Evolutionary conservation across 2,888 invertebrate genomes (phyloP).

Genomic region (Dynastes maya): DNA sequence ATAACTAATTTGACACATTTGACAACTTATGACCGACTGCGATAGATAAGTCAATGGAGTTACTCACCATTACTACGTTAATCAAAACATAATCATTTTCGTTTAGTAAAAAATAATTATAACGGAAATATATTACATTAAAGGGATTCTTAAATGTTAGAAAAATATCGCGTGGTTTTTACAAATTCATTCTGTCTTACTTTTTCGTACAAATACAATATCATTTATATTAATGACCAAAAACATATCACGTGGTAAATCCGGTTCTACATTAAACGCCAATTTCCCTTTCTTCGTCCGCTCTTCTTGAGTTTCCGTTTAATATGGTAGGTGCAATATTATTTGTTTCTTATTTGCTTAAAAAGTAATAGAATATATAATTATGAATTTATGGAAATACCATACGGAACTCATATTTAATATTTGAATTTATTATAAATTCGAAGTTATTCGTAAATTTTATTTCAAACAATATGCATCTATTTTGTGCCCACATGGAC

Average conservation of each 20-base stretch:
- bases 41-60: not conserved
- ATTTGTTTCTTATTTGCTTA: slow-evolving; percentile 27
- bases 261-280: slow-evolving; percentile 27
- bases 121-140: not conserved
- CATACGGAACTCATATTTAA: not conserved
- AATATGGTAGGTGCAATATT: slow-evolving; percentile 58
- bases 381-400: slow-evolving; percentile 4
- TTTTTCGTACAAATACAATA: not conserved
- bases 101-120: too few relatives aligned
- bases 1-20: not conserved
- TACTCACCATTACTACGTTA: not conserved
- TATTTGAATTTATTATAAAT: slow-evolving; percentile 4
- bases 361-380: slow-evolving; percentile 21
- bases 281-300: slow-evolving; percentile 35
- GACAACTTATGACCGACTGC: not conserved
- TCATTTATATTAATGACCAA: slow-evolving; percentile 25
- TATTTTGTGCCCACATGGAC: slow-evolving; percentile 49
- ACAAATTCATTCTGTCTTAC: not conserved
- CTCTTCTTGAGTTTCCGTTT: slow-evolving; percentile 53
- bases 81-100: not conserved
- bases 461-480: not conserved
- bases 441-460: slow-evolving; percentile 11
- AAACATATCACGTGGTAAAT: slow-evolving; percentile 10
- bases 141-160: not conserved
- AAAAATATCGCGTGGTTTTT: not conserved